These are phyloP conservation scores for Neotragus pygmaeus DNA, from an alignment of 2,113 vertebrate species.

Conservation along the genomic window DNA sequence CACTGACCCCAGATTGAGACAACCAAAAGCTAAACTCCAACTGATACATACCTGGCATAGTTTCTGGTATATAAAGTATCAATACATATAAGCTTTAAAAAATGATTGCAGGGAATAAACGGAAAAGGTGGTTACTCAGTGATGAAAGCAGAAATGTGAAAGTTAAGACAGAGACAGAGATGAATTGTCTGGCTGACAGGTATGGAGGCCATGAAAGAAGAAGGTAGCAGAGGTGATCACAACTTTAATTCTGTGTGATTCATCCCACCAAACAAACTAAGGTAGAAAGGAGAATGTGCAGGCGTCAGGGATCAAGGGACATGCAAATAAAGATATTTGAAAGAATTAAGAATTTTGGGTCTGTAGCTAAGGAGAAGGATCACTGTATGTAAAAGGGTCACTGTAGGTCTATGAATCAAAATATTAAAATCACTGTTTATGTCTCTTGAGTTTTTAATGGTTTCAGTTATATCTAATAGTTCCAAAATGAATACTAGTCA, in stretches of 20 bases:
- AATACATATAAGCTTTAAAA: background rate
- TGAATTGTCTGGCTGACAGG: background rate
- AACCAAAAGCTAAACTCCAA: background rate
- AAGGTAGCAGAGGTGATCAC: background rate
- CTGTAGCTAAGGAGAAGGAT: background rate
- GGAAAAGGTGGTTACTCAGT: background rate
- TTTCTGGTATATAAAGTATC: background rate
- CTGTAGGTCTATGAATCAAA: background rate
- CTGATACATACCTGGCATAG: background rate
- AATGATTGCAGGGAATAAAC: background rate
- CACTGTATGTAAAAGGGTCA: background rate
- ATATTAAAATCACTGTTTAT: background rate
- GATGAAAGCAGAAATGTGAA: background rate
- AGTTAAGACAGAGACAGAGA: background rate
- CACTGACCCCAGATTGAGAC: background rate
- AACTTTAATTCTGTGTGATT: background rate
- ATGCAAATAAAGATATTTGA: background rate
- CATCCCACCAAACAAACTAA: background rate
- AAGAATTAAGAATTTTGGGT: constrained; percentile 5
- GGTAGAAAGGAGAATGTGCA: background rate
- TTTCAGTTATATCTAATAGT: constrained; percentile 8
- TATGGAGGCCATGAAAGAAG: background rate
- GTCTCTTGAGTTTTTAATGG: background rate
- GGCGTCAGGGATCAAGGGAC: background rate
- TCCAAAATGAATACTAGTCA: background rate